A percentile compares a stretch with the other conserved stretches of the same genome.
Conservation (phyloP, 1,140 invertebrate genomes). For the Chelonus insularis region DNA sequence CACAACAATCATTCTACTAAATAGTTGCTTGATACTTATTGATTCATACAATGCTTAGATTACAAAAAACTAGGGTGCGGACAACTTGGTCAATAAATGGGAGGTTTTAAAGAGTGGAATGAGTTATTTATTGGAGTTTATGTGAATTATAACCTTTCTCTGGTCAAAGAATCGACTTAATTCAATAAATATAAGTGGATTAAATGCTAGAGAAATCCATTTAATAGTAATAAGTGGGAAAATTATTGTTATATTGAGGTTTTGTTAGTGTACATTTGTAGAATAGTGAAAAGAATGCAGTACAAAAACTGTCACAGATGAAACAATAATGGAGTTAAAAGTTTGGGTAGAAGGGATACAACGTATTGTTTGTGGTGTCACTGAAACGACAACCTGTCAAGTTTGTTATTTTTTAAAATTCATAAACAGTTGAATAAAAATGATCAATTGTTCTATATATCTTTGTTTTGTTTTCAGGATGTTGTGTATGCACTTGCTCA, state of each 20-base stretch:
- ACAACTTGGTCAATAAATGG: neutral
- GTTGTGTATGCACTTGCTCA: conserved; percentile 97
- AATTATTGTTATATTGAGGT: too few relatives aligned
- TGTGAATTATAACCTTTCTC: too few relatives aligned
- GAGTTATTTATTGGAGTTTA: too few relatives aligned
- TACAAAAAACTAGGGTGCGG: neutral
- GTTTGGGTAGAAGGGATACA: conserved; percentile 98
- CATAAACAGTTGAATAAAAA: neutral
- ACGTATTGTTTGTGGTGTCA: conserved; percentile 95
- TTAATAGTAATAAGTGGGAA: too few relatives aligned
- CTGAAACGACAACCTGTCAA: conserved; percentile 93
- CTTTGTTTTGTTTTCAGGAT: conserved; percentile 69
- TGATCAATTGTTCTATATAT: neutral
- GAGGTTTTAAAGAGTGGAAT: too few relatives aligned
- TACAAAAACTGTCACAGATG: conserved; percentile 39
- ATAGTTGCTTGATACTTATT: neutral
- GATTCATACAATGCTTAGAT: neutral
- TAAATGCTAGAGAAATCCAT: too few relatives aligned
- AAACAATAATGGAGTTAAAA: conserved; percentile 87
- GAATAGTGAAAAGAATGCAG: neutral
- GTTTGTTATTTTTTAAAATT: conserved; percentile 60
- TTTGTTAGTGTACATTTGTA: too few relatives aligned
- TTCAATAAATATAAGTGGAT: too few relatives aligned
- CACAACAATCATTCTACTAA: neutral
- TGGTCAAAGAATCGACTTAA: too few relatives aligned